Conservation (phyloP, 1,140 invertebrate species). For the Euura saliciscinereae region DNA sequence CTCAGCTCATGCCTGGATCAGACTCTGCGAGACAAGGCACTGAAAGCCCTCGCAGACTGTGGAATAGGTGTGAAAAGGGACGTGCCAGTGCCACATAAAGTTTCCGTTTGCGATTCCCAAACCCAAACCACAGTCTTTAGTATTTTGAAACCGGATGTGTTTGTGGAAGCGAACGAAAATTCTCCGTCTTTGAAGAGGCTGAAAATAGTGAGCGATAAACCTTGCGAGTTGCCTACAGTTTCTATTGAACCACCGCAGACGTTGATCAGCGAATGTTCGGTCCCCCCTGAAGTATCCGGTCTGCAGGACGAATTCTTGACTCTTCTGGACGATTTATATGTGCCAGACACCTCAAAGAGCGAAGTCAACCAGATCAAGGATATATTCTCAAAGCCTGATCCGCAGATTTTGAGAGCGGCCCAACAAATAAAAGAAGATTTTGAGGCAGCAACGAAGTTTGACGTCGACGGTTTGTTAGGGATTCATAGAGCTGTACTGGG, state of each 20-base stretch:
- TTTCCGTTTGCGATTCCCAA: constrained; percentile 27
- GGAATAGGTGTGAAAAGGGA: constrained; percentile 29
- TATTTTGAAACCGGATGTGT: constrained; percentile 28
- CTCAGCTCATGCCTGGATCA: constrained; percentile 32
- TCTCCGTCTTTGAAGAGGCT: constrained; percentile 21
- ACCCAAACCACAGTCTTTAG: constrained; percentile 37
- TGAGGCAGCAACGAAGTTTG: constrained; percentile 21
- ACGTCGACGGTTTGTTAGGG: constrained; percentile 38
- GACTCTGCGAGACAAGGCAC: constrained; percentile 29
- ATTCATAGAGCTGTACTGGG: constrained; percentile 43
- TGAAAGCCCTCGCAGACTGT: constrained; percentile 34
- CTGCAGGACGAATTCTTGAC: not conserved
- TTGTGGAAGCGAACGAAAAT: constrained; percentile 27
- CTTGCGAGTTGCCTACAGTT: not conserved
- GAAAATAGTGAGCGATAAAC: not conserved
- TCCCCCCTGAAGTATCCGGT: not conserved
- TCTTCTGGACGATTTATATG: not conserved
- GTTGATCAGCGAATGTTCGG: not conserved
- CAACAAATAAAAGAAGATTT: constrained; percentile 34
- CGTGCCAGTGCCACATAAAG: constrained; percentile 25
- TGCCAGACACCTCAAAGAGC: constrained; percentile 9
- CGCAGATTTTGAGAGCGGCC: constrained; percentile 18
- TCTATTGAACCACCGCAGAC: not conserved
- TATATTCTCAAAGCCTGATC: not conserved
- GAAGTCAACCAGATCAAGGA: not conserved